Evolutionary conservation across 2,888 invertebrate genomes (phyloP).

Genomic region (Apotomis betuletana): DNA sequence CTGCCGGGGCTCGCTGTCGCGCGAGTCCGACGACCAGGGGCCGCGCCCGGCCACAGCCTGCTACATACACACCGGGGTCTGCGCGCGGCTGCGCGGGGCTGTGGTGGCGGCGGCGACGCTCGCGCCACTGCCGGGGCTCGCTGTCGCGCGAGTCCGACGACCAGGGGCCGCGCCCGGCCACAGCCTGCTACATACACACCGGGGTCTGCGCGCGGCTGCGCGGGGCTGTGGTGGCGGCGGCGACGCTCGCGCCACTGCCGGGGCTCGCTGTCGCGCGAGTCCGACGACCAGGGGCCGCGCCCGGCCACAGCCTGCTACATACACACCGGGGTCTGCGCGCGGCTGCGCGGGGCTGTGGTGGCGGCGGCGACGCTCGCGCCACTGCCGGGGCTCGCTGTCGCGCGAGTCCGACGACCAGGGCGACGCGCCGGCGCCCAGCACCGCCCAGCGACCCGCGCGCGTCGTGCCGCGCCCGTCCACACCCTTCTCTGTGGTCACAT

Average conservation of each 20-base stretch:
- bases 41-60: no score
- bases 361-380: conserved; percentile 23
- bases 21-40: no score
- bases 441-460: conserved; percentile 62
- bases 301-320: not conserved
- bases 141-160: conserved; percentile 45
- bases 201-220: conserved; percentile 33
- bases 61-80: conserved; percentile 3
- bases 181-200: conserved; percentile 36
- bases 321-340: not conserved
- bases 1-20: no score
- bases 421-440: conserved; percentile 83
- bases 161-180: not conserved
- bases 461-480: conserved; percentile 48
- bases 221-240: conserved; percentile 3
- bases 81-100: conserved; percentile 41
- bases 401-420: conserved; percentile 91
- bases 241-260: not conserved
- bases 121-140: conserved; percentile 63
- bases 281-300: not conserved
- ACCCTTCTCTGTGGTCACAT: conserved; percentile 32
- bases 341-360: conserved; percentile 13
- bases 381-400: conserved; percentile 47
- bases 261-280: not conserved
- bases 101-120: conserved; percentile 50